Evolutionary conservation across 30 jellyfish, hydroid and myxozoan genomes (phyloP), one percentile per base, ranked within the genome.

Genomic region (Aurelia aurita): DNA sequence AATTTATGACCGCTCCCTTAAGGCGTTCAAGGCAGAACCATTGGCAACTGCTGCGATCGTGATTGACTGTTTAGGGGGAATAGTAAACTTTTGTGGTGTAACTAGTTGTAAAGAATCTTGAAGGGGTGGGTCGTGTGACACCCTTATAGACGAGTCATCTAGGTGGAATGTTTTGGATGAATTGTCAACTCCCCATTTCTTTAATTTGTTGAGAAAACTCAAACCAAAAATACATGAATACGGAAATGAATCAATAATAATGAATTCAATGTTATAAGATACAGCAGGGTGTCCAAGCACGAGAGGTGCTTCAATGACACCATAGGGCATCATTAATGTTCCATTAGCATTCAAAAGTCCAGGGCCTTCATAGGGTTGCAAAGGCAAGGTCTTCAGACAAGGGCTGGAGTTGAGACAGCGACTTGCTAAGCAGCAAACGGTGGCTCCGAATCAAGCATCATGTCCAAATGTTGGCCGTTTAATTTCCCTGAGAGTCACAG

Each of bases 241-340:
- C 19, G 85, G 85, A 31, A 8, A 46, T 39, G 85, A 20, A 43
- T 72, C 49, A 72, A 72, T 72, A 43, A 72, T 72, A 18, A 72
- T 46, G 29, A 72, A 58, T 11, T 72, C 85, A 46, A 72, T 20
- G 21, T 18, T 54, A 29, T 44, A 59, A 55, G 81, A 77, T 19
- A 59, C 65, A 61, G 88, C 88, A 77, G 88, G 88, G 34, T 57
- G 61, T 35, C 88, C 88, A 27, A 77, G 31, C 27, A 61, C 44
- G 43, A 77, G 80, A 77, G 79, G 59, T 25, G 78, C 79, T 22
- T 59, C 0, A 61, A 77, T 77, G n/a, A 57, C 61, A 77, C 88
- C 64, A 61, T 62, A 57, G 39, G 88, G 78, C 34, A 18, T 34
- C 77, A 77, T 3, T 77, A 57, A 16, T 29, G 59, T 57, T 25